Conservation (phyloP, 2,113 vertebrate species). For the Callaeas wilsoni region DNA sequence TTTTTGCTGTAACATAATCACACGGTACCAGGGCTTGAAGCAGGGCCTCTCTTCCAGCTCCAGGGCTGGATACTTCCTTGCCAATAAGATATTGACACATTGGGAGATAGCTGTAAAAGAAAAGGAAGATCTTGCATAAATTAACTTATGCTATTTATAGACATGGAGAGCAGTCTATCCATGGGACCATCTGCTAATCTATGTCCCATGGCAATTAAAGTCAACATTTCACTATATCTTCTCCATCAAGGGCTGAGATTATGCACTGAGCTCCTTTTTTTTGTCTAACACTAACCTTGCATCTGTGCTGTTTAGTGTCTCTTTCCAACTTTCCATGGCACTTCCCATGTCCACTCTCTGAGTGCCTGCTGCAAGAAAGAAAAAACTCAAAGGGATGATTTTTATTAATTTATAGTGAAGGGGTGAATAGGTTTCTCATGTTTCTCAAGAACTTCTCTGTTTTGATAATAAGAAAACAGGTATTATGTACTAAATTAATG, state of each 20-base stretch:
- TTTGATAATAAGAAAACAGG: background rate
- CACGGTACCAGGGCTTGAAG: background rate
- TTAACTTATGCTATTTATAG: slow-evolving; percentile 58
- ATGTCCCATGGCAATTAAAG: slow-evolving; percentile 53
- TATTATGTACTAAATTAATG: background rate
- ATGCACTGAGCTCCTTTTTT: background rate
- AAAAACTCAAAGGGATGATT: background rate
- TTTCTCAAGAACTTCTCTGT: background rate
- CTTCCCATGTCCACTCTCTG: background rate
- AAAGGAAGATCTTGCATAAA: slow-evolving; percentile 54
- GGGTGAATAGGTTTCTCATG: background rate
- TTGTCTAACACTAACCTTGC: background rate
- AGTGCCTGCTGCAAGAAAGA: background rate
- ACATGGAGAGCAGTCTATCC: slow-evolving; percentile 35
- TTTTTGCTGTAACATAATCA: slow-evolving; percentile 3
- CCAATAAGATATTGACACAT: slow-evolving; percentile 1
- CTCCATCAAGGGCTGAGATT: slow-evolving; percentile 27
- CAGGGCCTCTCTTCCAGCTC: background rate
- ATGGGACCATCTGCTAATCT: slow-evolving; percentile 60
- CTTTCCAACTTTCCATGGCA: background rate
- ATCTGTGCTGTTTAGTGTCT: background rate
- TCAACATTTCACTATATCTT: slow-evolving; percentile 50
- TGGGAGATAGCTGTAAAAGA: background rate
- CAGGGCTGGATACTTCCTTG: background rate
- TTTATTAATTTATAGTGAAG: background rate